Conservation (phyloP, 2,797 vertebrate genomes). For the Micrastur ruficollis region DNA sequence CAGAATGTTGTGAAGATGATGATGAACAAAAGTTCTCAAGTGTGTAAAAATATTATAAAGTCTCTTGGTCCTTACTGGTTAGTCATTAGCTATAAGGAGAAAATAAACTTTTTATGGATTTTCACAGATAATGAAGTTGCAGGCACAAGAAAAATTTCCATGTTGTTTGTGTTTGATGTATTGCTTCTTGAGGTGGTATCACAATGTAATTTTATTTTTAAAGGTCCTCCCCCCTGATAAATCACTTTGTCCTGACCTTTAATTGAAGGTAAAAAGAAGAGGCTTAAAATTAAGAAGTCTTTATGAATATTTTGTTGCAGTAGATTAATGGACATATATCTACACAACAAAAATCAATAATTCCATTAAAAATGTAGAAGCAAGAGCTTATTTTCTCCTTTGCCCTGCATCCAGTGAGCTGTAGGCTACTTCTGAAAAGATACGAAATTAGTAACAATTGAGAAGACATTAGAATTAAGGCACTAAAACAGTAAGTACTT, state of each 20-base stretch:
- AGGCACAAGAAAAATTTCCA: background rate
- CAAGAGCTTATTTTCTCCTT: background rate
- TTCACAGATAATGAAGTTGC: constrained; percentile 27
- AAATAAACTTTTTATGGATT: constrained; percentile 2
- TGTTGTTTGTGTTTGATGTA: background rate
- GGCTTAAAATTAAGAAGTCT: constrained; percentile 12
- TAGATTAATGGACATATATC: constrained; percentile 38
- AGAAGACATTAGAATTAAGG: background rate
- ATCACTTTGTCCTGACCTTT: constrained; percentile 11
- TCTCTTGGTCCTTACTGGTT: background rate
- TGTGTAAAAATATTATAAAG: background rate
- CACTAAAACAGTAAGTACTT: background rate
- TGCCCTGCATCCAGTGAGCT: background rate
- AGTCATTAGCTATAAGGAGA: background rate
- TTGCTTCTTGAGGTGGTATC: background rate
- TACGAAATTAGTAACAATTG: background rate
- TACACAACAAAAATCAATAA: constrained; percentile 17
- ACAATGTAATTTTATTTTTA: background rate
- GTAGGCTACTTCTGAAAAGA: background rate
- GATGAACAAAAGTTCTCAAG: background rate
- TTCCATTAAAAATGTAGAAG: background rate
- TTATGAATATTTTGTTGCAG: constrained; percentile 19
- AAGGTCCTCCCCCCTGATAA: background rate
- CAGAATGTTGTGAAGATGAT: background rate
- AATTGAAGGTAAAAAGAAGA: constrained; percentile 7